Percentiles rank a stretch among this genome's conserved stretches.
phyloP scores from a whole-genome alignment of 1,140 invertebrate species.

The Solenopsis invicta region DNA sequence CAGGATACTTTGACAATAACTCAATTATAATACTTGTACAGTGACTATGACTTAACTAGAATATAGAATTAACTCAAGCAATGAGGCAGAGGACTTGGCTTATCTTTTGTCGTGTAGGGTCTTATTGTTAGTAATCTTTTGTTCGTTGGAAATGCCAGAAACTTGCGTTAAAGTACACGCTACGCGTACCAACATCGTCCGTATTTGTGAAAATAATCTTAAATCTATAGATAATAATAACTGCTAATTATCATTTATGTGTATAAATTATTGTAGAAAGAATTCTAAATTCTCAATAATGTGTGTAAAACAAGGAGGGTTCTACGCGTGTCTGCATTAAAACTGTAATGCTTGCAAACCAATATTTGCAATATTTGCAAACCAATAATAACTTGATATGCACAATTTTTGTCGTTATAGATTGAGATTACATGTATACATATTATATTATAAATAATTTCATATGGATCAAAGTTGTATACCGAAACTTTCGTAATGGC shows the following conservation, averaged over 20 bases:
- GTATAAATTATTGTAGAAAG: too few relatives aligned
- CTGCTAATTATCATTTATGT: background rate
- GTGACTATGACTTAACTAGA: slow-evolving; percentile 12
- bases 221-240: background rate
- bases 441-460: background rate
- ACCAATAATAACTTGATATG: background rate
- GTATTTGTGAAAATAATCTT: background rate
- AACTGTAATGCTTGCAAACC: background rate
- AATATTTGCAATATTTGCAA: too few relatives aligned
- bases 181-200: background rate
- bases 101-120: slow-evolving; percentile 12
- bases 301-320: background rate
- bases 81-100: background rate
- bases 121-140: slow-evolving; percentile 23
- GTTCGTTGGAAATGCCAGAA: background rate
- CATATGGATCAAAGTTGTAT: background rate
- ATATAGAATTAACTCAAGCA: background rate
- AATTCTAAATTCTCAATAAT: background rate
- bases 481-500: background rate
- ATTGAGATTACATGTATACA: background rate
- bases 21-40: slow-evolving; percentile 45
- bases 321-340: background rate
- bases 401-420: background rate
- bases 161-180: background rate
- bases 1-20: slow-evolving; percentile 39